These are phyloP conservation scores for Acromyrmex charruanus DNA, from an alignment of 1,140 invertebrate genomes.

Conservation along the genomic window DNA sequence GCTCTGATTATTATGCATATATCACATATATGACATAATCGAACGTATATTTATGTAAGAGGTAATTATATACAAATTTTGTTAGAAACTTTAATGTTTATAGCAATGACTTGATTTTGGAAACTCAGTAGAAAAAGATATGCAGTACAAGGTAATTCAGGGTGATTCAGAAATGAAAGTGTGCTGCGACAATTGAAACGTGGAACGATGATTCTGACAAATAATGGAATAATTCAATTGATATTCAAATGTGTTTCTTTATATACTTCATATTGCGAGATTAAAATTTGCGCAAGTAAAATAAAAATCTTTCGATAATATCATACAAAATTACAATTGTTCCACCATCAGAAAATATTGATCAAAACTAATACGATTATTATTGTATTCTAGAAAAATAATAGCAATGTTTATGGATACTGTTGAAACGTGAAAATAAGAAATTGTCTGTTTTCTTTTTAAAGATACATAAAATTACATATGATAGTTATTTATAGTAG, in stretches of 20 bases:
- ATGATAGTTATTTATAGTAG: neutral
- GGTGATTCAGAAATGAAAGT: slow-evolving; percentile 41
- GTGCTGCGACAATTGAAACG: neutral
- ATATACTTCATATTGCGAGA: neutral
- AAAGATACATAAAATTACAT: neutral
- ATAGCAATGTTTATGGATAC: neutral
- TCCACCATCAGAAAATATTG: neutral
- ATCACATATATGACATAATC: neutral
- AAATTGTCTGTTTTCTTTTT: neutral
- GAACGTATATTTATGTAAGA: no score
- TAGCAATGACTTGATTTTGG: neutral
- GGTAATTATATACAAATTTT: neutral
- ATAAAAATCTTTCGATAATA: neutral
- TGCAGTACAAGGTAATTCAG: neutral
- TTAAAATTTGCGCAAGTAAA: neutral
- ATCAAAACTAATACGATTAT: neutral
- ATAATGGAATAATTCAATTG: neutral
- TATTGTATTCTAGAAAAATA: neutral
- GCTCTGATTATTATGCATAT: neutral
- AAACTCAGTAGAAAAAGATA: slow-evolving; percentile 34
- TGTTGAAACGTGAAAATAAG: neutral
- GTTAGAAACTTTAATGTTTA: neutral
- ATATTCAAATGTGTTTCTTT: neutral
- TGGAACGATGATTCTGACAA: neutral
- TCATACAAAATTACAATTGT: neutral